Evolutionary conservation across 1,140 invertebrate genomes (phyloP).

Genomic region (Periplaneta americana): DNA sequence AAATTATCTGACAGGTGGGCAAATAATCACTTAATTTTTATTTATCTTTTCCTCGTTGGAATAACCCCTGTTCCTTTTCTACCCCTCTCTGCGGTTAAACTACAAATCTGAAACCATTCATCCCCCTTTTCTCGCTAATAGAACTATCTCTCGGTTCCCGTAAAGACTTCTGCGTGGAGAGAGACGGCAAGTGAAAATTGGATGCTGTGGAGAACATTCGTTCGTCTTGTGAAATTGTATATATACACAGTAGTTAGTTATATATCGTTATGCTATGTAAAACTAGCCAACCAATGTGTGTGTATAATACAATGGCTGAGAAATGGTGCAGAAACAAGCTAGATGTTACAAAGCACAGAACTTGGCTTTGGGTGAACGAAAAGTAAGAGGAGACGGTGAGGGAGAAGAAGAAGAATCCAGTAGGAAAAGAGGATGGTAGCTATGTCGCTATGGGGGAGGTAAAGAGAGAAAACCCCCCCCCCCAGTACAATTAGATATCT

Average conservation of each 20-base stretch:
- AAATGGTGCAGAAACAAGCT: conserved; percentile 14
- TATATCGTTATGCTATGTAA: background rate
- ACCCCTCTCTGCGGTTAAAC: background rate
- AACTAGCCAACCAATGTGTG: background rate
- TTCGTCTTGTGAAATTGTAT: background rate
- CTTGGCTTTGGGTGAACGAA: background rate
- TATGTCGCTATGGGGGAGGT: background rate
- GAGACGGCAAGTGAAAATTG: background rate
- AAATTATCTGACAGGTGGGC: background rate
- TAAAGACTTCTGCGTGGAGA: background rate
- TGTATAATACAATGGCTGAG: conserved; percentile 1
- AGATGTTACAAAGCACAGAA: background rate
- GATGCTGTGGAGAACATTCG: background rate
- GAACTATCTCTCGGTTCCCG: background rate
- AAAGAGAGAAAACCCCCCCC: conserved; percentile 10
- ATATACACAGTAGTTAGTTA: background rate
- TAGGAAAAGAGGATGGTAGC: background rate
- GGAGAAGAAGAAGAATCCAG: background rate
- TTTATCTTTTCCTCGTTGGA: background rate
- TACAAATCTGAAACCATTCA: background rate
- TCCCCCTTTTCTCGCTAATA: background rate
- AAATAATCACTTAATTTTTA: too few species aligned
- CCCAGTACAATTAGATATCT: conserved; percentile 32
- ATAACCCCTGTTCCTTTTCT: background rate
- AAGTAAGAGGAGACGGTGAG: background rate